These are phyloP conservation scores for Mus spicilegus DNA, from an alignment of 2,113 vertebrate genomes.

Conservation along the genomic window DNA sequence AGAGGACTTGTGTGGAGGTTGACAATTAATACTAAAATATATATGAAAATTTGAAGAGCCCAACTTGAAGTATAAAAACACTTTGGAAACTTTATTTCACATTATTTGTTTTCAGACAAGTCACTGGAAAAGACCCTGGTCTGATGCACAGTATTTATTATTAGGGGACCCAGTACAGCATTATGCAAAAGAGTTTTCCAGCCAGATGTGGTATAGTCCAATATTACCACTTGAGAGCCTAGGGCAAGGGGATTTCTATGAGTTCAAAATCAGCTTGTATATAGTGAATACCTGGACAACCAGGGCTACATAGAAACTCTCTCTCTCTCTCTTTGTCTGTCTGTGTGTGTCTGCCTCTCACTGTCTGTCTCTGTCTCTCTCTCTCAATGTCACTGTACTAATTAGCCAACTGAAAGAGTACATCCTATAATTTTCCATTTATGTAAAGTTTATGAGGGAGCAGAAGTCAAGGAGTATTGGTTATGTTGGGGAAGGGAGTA, in stretches of 20 bases:
- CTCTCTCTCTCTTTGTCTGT: no score
- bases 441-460: not conserved
- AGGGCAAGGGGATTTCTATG: no score
- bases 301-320: not conserved
- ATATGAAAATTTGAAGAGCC: not conserved
- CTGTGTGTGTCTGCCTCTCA: not conserved
- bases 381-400: not conserved
- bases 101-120: not conserved
- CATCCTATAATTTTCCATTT: not conserved
- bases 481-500: not conserved
- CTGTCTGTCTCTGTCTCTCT: not conserved
- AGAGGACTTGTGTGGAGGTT: not conserved
- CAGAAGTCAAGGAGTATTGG: not conserved
- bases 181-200: not conserved
- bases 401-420: not conserved
- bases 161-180: not conserved
- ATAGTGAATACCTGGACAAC: not conserved
- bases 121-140: not conserved
- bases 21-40: conserved; percentile 32
- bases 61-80: conserved; percentile 22
- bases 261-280: not conserved
- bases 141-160: not conserved
- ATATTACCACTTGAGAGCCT: not conserved
- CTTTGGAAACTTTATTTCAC: not conserved
- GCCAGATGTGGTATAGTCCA: not conserved